Base-by-base conservation (phyloP, 1,140 invertebrate species). In the Cotesia vestalis region DNA sequence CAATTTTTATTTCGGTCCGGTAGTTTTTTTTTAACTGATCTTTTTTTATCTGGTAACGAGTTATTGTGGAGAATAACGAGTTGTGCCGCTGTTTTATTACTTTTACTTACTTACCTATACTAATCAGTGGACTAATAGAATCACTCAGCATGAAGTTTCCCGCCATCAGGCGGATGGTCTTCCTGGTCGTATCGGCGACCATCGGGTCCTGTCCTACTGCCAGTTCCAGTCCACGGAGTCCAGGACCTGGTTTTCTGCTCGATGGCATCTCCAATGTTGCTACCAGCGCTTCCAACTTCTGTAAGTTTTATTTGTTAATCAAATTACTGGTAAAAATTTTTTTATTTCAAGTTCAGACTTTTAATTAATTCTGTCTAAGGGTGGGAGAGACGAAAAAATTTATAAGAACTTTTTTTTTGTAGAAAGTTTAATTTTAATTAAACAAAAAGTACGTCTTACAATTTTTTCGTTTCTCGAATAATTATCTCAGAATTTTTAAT, bases 211-310 rank as follows among this genome's bases (percentile, higher is more conserved):
- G 40, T 17, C 62, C 64, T 34, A 72, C 53, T 40, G 57, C 57
- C 20, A 59, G 57, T 14, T 66, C 62, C 6, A 17, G 59, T 66
- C 14, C 53, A n/a, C 63, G 57, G 46, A 20, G 69, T 60, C 11
- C 46, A 53, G 66, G 63, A 27, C 71, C 64, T 34, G 60, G 64
- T 66, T 55, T 75, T 27, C 36, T 85, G 69, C 73, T 83, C 4
- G 80, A 75, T 12, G 83, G 82, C 11, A 83, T 85, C 34, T 82
- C 78, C 4, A 85, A 82, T 46, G 83, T 83, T 17, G 83, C 83
- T 0, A 78, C 74, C 11, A 83, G 73, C 66, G 83, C 83, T 2
- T 80, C 80, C 0, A 83, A 82, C 78, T 81, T 85, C 62, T 66
- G 83, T 85, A 74, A 77, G 83, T 83, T 60, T 8, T 34, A 35